phyloP scores from a whole-genome alignment of 1,140 invertebrate genomes.

The Camponotus floridanus region DNA sequence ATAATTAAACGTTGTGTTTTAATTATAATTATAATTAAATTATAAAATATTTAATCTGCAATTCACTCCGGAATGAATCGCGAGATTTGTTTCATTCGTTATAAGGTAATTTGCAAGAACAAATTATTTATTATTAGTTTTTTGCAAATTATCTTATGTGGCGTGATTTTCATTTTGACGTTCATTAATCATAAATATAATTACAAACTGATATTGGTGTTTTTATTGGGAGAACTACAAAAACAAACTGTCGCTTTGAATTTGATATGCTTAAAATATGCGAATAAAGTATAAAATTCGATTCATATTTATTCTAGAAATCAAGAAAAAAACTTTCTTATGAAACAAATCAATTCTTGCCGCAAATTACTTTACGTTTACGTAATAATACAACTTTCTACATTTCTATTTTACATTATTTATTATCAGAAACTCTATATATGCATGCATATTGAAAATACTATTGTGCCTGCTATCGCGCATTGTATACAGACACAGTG shows the following conservation, averaged over 20 bases:
- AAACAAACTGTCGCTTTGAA: no score
- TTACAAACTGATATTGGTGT: background rate
- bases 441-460: conserved; percentile 28
- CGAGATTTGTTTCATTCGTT: background rate
- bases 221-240: no score
- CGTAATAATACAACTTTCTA: conserved; percentile 2
- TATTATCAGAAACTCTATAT: background rate
- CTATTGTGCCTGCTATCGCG: background rate
- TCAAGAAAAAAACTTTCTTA: background rate
- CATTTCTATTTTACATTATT: conserved; percentile 6
- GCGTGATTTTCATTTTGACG: background rate
- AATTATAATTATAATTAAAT: background rate
- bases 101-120: background rate
- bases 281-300: background rate
- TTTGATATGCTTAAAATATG: no score
- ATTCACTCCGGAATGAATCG: conserved; percentile 17
- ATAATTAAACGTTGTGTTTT: background rate
- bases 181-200: conserved; percentile 16
- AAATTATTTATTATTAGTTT: background rate
- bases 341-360: conserved; percentile 7
- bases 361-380: background rate
- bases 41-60: background rate
- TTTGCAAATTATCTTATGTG: background rate
- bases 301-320: background rate
- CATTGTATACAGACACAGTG: background rate